A percentile compares a stretch with the other conserved stretches of the same genome.
Evolutionary conservation across 2,888 invertebrate genomes (phyloP).

Genomic region (Thymelicus lineola): DNA sequence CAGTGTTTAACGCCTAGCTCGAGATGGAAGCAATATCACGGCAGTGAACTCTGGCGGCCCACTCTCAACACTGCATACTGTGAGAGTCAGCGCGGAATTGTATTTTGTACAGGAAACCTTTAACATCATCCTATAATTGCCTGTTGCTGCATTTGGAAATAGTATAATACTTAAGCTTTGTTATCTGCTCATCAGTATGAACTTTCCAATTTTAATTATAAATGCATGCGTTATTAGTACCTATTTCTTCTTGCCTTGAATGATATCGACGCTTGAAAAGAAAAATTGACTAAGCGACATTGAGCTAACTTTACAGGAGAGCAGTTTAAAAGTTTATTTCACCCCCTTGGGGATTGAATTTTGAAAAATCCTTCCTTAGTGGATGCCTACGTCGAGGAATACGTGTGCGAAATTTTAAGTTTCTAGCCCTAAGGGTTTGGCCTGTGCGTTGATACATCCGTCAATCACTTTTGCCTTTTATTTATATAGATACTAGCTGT

Average conservation of each 20-base stretch:
- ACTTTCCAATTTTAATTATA: not conserved
- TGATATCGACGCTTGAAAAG: too few relatives aligned
- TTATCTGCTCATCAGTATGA: constrained; percentile 5
- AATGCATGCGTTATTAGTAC: not conserved
- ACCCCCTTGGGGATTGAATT: too few relatives aligned
- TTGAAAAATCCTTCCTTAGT: too few relatives aligned
- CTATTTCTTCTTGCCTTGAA: not conserved
- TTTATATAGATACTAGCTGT: too few relatives aligned
- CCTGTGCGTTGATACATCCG: too few relatives aligned
- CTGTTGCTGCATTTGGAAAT: constrained; percentile 27
- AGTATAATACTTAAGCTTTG: constrained; percentile 1
- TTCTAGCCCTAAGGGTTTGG: too few relatives aligned
- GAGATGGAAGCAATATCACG: constrained; percentile 8
- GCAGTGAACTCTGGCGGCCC: constrained; percentile 28
- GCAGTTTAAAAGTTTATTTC: too few relatives aligned
- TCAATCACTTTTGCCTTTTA: too few relatives aligned
- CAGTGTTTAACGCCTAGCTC: not conserved
- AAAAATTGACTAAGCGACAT: too few relatives aligned
- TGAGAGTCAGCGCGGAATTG: constrained; percentile 33
- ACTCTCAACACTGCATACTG: constrained; percentile 12
- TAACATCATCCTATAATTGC: constrained; percentile 33
- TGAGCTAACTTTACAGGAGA: too few relatives aligned
- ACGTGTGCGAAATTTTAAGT: too few relatives aligned
- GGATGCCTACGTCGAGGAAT: too few relatives aligned
- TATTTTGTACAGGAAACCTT: constrained; percentile 33